Base-by-base conservation (phyloP, 2,113 vertebrate genomes). In the Sterrhoptilus dennistouni region DNA sequence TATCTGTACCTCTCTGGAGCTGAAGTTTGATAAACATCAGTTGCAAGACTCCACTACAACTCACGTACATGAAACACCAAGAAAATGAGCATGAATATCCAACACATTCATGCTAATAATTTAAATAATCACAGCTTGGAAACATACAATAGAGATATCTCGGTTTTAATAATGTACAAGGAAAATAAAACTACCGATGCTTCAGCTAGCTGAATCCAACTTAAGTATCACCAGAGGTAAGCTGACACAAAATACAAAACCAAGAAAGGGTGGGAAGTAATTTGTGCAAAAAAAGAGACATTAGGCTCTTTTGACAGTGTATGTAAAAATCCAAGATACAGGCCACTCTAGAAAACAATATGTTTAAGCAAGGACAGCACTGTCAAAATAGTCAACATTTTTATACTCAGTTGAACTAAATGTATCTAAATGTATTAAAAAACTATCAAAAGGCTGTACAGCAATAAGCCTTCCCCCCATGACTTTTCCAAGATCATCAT, bases 1-100 rank as follows among this genome's bases (percentile, higher is more conserved):
- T 70, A 60, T 9, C 33, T 35, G 24, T 22, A 54, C n/a, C 31
- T 50, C 36, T n/a, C 7, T 13, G 16, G 12, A 69, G 36, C 50
- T 53, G 27, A 81, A 61, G 28, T 52, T 66, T 47, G 8, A 77
- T 52, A 76, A 76, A 54, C 14, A 54, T 20, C 3, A 4, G 69
- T 2, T 47, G 14, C 27, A 80, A 83, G 27, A 80, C 29, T 69
- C 11, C 27, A 52, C 35, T 44, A 52, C 9, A 83, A 50, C 21
- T 72, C 4, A 0, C 2, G 2, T 20, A 68, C 29, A 9, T 3
- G 3, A 66, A 87, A 82, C 31, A 28, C 35, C 36, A 53, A 53
- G 42, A 72, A 33, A 44, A 57, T 3, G 5, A 79, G 14, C n/a
- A 50, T 5, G 14, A 90, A 35, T 57, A 66, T 27, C 47, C 44